Evolutionary conservation across 2,797 vertebrate species (phyloP).

Genomic region (Strix occidentalis): DNA sequence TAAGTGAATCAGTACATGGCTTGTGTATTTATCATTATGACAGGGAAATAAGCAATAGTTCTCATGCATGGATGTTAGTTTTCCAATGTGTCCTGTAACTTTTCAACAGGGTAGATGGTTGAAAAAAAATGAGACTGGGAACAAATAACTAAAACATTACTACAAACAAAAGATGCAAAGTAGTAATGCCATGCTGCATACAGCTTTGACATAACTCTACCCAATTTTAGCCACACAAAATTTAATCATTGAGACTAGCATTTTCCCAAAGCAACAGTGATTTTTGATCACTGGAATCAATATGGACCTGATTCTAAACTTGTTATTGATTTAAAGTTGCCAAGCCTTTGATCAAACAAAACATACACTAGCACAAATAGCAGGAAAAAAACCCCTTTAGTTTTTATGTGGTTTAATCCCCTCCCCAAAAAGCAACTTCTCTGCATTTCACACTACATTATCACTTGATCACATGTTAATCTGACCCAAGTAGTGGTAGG

Average conservation of each 20-base stretch:
- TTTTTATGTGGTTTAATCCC: background rate
- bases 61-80: background rate
- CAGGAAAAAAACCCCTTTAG: background rate
- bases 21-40: background rate
- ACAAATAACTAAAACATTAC: background rate
- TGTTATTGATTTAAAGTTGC: background rate
- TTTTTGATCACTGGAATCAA: background rate
- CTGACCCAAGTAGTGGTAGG: background rate
- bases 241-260: background rate
- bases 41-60: background rate
- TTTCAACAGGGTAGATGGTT: background rate
- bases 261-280: background rate
- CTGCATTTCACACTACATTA: background rate
- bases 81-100: background rate
- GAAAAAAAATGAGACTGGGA: background rate
- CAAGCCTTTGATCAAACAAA: background rate
- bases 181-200: background rate
- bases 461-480: background rate
- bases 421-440: background rate
- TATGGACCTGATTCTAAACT: background rate
- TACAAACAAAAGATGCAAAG: background rate
- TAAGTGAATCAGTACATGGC: background rate
- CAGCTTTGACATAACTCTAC: background rate
- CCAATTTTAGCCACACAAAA: background rate
- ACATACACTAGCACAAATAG: background rate